These are phyloP conservation scores for Lasiurus cinereus DNA, from an alignment of 2,113 vertebrate species.

Conservation along the genomic window DNA sequence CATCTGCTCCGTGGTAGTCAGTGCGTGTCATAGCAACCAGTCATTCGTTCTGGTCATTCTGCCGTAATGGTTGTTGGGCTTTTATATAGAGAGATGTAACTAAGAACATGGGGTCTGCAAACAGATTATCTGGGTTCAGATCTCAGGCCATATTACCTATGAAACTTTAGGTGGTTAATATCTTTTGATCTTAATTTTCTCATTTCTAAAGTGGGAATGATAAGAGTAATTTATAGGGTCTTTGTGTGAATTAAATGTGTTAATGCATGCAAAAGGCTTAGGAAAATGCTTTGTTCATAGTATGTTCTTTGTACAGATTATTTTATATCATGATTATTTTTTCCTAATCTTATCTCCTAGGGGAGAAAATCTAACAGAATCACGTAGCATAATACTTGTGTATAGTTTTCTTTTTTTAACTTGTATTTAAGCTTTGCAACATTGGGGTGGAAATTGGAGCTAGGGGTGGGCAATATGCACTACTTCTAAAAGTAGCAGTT, in stretches of 20 bases:
- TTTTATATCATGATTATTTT: background rate
- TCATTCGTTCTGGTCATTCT: too few relatives aligned
- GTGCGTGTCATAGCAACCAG: too few relatives aligned
- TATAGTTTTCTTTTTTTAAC: background rate
- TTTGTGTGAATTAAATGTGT: background rate
- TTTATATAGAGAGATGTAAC: too few relatives aligned
- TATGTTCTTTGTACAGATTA: background rate
- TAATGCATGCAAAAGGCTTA: background rate
- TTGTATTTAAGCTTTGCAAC: background rate
- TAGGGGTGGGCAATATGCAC: background rate
- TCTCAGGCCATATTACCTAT: background rate
- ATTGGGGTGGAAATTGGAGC: background rate
- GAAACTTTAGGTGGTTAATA: background rate
- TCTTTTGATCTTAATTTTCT: background rate
- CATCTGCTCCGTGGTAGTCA: too few relatives aligned
- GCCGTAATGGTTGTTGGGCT: too few relatives aligned
- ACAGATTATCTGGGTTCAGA: background rate
- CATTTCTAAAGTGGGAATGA: background rate
- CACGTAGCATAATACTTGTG: background rate
- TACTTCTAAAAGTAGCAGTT: conserved; percentile 7
- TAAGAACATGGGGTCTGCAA: conserved; percentile 5
- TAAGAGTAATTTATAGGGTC: background rate
- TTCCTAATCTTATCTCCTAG: background rate
- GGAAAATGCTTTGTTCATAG: background rate
- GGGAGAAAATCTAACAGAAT: background rate